Base-by-base conservation (phyloP, 2,797 vertebrate genomes). In the Tympanoctomys barrerae region DNA sequence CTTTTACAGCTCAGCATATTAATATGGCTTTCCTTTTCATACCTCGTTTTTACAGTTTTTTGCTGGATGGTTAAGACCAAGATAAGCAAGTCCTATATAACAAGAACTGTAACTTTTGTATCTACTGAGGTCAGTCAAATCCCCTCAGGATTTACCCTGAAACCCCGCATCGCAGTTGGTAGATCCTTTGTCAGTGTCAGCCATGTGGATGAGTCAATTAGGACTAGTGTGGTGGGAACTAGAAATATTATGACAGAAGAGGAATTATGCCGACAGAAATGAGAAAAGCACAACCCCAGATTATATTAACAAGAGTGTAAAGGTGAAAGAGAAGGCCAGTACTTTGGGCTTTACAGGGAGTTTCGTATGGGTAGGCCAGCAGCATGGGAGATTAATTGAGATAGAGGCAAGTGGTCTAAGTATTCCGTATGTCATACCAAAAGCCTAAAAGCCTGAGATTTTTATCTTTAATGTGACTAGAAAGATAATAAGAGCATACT, bases 401-500 rank as follows among this genome's bases (percentile, higher is more conserved):
- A 13, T 61, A 91, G 79, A 54, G 54, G 9, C 19, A 84, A 57
- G 31, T 52, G 36, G 2, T 18, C 61, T 49, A 86, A 78, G 21
- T 71, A 11, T 33, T 57, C 59, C 42, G 54, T 26, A 71, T 24
- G 12, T 42, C 59, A 54, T n/a, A n/a, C 26, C 4, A 39, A 39
- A 39, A 39, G 39, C 39, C 39, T 59, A 39, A 64, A 75, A 26
- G 52, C n/a, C 54, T 26, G 42, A 22, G 7, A 52, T 77, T 95
- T 95, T 89, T 91, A 73, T 80, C 12, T 66, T 68, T 24, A 87
- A 92, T 46, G 39, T 39, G 21, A 93, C 71, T 42, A 16, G 85
- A 70, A 87, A 54, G 52, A 49, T 82, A 7, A 52, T 71, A 28
- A 80, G 54, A 90, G 77, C 14, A 24, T 78, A 61, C 73, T 87